phyloP scores from a whole-genome alignment of 1,140 invertebrate genomes.

The Metaphire vulgaris region DNA sequence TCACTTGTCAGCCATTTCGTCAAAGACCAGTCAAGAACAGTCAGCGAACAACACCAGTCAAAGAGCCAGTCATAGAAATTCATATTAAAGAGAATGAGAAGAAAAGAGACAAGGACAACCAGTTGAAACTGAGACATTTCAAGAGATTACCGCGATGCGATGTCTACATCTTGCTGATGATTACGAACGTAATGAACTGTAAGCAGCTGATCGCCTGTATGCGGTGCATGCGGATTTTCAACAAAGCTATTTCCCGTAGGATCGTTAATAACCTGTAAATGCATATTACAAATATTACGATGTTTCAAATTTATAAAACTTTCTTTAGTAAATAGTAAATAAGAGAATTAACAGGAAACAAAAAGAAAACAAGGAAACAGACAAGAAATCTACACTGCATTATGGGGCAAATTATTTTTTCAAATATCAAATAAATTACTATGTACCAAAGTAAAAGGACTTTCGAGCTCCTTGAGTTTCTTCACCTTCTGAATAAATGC shows the following conservation, averaged over 20 bases:
- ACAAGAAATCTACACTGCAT: not conserved
- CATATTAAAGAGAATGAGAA: no score
- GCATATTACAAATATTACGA: not conserved
- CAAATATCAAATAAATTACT: not conserved
- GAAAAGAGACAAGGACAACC: no score
- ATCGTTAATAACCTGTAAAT: slow-evolving; percentile 70
- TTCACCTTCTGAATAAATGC: slow-evolving; percentile 66
- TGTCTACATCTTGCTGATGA: slow-evolving; percentile 1
- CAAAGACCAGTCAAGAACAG: no score
- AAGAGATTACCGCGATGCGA: not conserved
- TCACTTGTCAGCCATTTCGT: no score
- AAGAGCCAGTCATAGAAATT: no score
- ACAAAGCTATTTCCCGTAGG: slow-evolving; percentile 89
- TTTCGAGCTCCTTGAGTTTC: slow-evolving; percentile 60
- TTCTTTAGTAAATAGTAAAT: not conserved
- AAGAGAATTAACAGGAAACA: slow-evolving; percentile 30
- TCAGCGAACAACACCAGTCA: no score
- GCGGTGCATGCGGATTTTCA: slow-evolving; percentile 67
- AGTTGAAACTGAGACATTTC: not conserved
- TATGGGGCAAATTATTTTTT: not conserved
- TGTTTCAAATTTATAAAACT: not conserved
- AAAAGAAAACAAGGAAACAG: slow-evolving; percentile 29
- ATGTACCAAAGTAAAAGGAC: slow-evolving; percentile 62
- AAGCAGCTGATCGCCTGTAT: not conserved
- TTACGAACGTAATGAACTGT: not conserved